Conservation (phyloP, 2,888 invertebrate genomes). For the Erebia ligea region DNA sequence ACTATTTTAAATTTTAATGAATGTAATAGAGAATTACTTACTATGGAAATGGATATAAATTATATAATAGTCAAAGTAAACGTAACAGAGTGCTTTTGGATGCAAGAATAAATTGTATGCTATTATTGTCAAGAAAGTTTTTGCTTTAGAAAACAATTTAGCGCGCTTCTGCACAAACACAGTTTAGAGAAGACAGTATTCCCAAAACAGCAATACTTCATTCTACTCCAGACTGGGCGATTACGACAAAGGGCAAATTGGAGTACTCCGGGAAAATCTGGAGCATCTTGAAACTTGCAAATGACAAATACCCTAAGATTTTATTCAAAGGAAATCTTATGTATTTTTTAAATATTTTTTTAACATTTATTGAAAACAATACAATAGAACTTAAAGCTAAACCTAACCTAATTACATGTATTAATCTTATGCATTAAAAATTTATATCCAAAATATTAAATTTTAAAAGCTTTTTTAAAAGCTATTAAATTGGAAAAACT, state of each 20-base stretch:
- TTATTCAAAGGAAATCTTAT: too few species aligned
- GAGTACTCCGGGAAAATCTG: constrained; percentile 10
- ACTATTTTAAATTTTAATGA: too few species aligned
- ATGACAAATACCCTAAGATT: constrained; percentile 1
- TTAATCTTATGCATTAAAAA: not conserved
- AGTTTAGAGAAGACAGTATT: constrained; percentile 54
- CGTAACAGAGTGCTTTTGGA: not conserved
- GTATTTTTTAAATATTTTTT: too few species aligned
- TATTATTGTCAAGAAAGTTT: constrained; percentile 11
- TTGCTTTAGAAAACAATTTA: constrained; percentile 47
- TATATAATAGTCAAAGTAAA: not conserved
- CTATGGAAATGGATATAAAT: too few species aligned
- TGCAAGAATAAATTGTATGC: not conserved
- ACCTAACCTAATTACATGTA: too few species aligned
- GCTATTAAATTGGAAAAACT: constrained; percentile 1
- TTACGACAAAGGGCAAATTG: constrained; percentile 22
- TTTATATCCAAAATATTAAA: not conserved
- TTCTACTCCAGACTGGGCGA: constrained; percentile 16
- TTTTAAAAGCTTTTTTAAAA: too few species aligned
- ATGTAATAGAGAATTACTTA: too few species aligned
- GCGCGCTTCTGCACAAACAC: constrained; percentile 46
- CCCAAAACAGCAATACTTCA: constrained; percentile 47
- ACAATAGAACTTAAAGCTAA: too few species aligned
- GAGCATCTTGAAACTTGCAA: constrained; percentile 6
- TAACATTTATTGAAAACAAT: too few species aligned